These are phyloP conservation scores for Rugalucina vietnamica DNA, from an alignment of 2,888 invertebrate genomes.

Conservation along the genomic window DNA sequence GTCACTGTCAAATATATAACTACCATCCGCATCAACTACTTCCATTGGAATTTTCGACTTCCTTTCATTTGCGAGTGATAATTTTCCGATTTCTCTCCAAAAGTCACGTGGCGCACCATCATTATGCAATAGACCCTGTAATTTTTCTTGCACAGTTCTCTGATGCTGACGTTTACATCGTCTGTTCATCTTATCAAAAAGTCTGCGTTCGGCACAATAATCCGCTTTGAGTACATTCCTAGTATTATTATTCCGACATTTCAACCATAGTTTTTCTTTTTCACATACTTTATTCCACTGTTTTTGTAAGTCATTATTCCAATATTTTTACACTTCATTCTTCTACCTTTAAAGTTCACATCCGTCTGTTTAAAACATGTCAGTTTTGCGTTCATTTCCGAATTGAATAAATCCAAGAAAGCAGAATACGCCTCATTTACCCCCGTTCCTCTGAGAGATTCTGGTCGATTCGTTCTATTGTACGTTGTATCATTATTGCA, in stretches of 20 bases:
- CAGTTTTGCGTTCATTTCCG: neutral
- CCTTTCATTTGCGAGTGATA: neutral
- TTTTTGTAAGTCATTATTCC: neutral
- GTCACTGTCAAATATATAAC: neutral
- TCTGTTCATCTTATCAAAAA: neutral
- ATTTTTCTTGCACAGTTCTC: neutral
- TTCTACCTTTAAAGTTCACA: neutral
- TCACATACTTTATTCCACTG: neutral
- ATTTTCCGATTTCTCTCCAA: neutral
- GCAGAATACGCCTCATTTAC: neutral
- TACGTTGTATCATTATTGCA: neutral
- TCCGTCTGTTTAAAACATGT: neutral
- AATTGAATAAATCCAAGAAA: neutral
- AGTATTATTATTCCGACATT: neutral
- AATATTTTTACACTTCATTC: neutral
- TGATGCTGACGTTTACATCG: neutral
- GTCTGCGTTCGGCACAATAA: conserved; percentile 1
- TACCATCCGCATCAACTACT: neutral
- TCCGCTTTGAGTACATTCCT: neutral
- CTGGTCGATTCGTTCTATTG: neutral
- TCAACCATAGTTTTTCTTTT: neutral
- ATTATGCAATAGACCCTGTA: neutral
- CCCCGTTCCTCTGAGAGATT: neutral
- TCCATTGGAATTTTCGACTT: conserved; percentile 3
- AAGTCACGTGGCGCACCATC: neutral